phyloP scores from a whole-genome alignment of 2,797 vertebrate genomes.

The Amblyopsis hoosieri region DNA sequence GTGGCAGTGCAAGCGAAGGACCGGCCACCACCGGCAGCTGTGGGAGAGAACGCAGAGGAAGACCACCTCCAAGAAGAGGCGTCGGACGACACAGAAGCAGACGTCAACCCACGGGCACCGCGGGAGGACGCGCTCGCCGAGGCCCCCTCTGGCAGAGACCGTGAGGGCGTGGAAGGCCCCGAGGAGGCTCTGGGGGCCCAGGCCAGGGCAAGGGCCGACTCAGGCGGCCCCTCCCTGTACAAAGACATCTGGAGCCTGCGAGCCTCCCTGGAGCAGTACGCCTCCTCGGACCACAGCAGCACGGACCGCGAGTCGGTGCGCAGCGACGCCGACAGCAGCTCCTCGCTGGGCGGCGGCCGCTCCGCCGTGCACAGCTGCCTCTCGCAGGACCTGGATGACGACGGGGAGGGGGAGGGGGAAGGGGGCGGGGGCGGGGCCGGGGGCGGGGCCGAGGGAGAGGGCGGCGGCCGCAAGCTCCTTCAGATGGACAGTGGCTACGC shows the following conservation, averaged over 20 bases:
- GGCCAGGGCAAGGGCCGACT: slow-evolving; percentile 50
- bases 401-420: slow-evolving; percentile 71
- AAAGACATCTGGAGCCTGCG: slow-evolving; percentile 96
- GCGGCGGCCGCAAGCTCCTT: slow-evolving; percentile 87
- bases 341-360: slow-evolving; percentile 76
- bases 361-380: slow-evolving; percentile 68
- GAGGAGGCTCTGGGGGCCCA: slow-evolving; percentile 47
- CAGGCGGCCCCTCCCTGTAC: slow-evolving; percentile 78
- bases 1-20: slow-evolving; percentile 13
- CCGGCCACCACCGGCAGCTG: slow-evolving; percentile 4
- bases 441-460: slow-evolving; percentile 74
- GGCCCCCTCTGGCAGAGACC: neutral
- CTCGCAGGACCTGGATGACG: slow-evolving; percentile 83
- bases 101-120: too few species aligned
- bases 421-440: slow-evolving; percentile 54
- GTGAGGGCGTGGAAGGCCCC: slow-evolving; percentile 54
- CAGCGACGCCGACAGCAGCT: slow-evolving; percentile 89
- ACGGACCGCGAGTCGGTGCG: slow-evolving; percentile 91
- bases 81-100: too few species aligned
- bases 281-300: slow-evolving; percentile 91
- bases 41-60: slow-evolving; percentile 28
- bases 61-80: slow-evolving; percentile 38
- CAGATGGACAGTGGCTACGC: slow-evolving; percentile 99
- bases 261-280: slow-evolving; percentile 91
- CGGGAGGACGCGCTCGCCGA: slow-evolving; percentile 11